A percentile compares a stretch with the other conserved stretches of the same genome.
Evolutionary conservation across 2,797 vertebrate genomes (phyloP).

Genomic region (Enteromius viviparus): DNA sequence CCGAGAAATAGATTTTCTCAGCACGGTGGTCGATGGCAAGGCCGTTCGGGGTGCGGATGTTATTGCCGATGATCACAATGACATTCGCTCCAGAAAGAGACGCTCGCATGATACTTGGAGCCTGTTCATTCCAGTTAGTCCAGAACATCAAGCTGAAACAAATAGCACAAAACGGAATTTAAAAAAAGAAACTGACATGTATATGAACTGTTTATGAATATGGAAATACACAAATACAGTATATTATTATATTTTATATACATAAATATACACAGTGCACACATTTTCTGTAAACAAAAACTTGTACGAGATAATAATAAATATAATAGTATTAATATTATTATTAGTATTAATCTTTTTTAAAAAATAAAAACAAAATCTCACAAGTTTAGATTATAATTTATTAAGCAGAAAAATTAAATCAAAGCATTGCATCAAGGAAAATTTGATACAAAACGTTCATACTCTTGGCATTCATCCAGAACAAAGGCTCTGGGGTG

Average conservation of each 20-base stretch:
- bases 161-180: constrained; percentile 6
- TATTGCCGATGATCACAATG: constrained; percentile 90
- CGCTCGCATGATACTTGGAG: constrained; percentile 96
- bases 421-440: constrained; percentile 27
- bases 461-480: constrained; percentile 97
- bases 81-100: constrained; percentile 91
- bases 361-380: background rate
- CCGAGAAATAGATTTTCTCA: constrained; percentile 97
- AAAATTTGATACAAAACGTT: constrained; percentile 43
- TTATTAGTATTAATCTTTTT: no score
- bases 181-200: background rate
- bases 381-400: no score
- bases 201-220: no score
- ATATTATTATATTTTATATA: no score
- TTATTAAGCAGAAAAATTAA: background rate
- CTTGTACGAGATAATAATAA: no score
- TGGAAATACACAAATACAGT: no score
- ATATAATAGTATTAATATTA: background rate
- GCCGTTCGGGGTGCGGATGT: constrained; percentile 95
- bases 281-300: no score
- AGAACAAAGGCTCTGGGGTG: constrained; percentile 95
- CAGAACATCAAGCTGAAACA: constrained; percentile 92
- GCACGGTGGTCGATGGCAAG: constrained; percentile 94
- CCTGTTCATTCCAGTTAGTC: constrained; percentile 98
- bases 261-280: no score